Evolutionary conservation across 2,797 vertebrate species (phyloP).

Genomic region (Melanotaenia parkinsoni): DNA sequence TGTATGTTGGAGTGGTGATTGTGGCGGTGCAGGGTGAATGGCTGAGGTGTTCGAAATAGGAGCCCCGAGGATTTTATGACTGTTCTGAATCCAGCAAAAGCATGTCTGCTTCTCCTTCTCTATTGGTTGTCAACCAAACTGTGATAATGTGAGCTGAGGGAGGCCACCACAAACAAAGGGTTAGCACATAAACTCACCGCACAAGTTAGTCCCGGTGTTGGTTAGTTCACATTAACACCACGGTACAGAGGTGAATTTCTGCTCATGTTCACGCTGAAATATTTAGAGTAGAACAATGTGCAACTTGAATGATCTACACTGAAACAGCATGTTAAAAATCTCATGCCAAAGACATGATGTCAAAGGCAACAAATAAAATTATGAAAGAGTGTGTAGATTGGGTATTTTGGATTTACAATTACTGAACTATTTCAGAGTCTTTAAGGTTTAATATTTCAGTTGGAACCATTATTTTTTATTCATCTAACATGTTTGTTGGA

Average conservation of each 20-base stretch:
- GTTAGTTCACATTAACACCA: not conserved
- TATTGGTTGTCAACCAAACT: slow-evolving; percentile 51
- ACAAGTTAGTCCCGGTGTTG: not conserved
- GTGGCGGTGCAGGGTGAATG: slow-evolving; percentile 50
- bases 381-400: not conserved
- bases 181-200: slow-evolving; percentile 36
- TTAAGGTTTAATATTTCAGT: not conserved
- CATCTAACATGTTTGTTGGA: too few species aligned
- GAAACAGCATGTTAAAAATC: too few species aligned
- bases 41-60: slow-evolving; percentile 72
- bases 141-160: slow-evolving; percentile 47
- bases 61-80: slow-evolving; percentile 65
- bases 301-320: not conserved
- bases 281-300: not conserved
- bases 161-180: slow-evolving; percentile 49
- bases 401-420: not conserved
- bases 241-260: not conserved
- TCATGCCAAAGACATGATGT: too few species aligned
- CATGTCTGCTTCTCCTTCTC: slow-evolving; percentile 57
- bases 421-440: not conserved
- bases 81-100: slow-evolving; percentile 62
- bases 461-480: not conserved
- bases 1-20: slow-evolving; percentile 62
- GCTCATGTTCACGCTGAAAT: not conserved
- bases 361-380: not conserved